Base-by-base conservation (phyloP, 2,888 invertebrate genomes). In the Nomada flava region DNA sequence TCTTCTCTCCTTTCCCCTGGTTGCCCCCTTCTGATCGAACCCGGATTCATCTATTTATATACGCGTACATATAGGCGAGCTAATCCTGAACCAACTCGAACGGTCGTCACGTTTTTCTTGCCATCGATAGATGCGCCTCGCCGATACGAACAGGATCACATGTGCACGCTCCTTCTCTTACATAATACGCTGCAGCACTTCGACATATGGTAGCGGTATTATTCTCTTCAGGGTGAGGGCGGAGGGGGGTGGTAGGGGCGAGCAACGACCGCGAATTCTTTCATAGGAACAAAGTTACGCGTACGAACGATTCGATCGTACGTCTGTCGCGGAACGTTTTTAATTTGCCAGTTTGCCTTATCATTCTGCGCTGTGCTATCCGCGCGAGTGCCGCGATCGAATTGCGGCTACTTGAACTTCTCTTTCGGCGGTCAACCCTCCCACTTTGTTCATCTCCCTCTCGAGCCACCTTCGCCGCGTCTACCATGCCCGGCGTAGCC, bases 371-470 rank as follows among this genome's bases (percentile, higher is more conserved):
- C 13, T 23, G 13, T 2, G 44, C 5, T 59, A 69, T 18, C 53
- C 44, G 55, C 63, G 67, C 72, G 57, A 67, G 59, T 29, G 50
- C 42, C 70, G 57, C 60, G 75, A 83, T 83, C 77, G 15, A 36
- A 53, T 76, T 83, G 81, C 86, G 78, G 78, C 81, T 82, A 77
- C 81, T 78, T 67, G 67, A 77, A 62, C 82, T 85, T 86, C 83
- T 85, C 79, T 88, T 88, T 88, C 85, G 87, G 88, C 77, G 85
- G 73, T 80, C 72, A 79, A 73, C 79, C 79, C 76, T 88, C 79
- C 79, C 78, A 76, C 84, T 15, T 75, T 26, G 60, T 76, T 50
- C 59, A 47, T 53, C 65, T 63, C 71, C 63, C 60, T 20, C 75
- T 53, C 36, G 75, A 67, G 72, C 70, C 69, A 67, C 72, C 72